Conservation (phyloP, 1,140 invertebrate species). For the Diuraphis noxia region DNA sequence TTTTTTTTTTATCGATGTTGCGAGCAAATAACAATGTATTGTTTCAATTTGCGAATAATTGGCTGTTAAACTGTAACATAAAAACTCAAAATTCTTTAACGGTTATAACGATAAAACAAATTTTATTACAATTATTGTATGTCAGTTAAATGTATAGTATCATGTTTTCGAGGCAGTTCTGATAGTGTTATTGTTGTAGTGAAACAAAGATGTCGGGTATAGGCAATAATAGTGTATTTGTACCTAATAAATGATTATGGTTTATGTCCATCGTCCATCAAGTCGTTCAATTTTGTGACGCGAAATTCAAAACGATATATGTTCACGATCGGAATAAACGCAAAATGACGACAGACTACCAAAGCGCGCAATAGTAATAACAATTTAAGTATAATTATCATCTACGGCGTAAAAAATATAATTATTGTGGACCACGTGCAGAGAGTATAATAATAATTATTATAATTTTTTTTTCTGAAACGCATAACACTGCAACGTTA, state of each 20-base stretch:
- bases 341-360: neutral
- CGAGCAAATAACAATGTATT: neutral
- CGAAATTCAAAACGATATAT: neutral
- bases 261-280: neutral
- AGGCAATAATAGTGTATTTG: neutral
- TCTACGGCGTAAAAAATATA: neutral
- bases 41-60: conserved; percentile 35
- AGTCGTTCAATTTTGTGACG: neutral
- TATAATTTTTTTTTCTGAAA: neutral
- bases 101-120: neutral
- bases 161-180: neutral
- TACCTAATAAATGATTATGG: neutral
- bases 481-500: too few species aligned
- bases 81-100: neutral
- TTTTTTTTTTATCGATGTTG: neutral
- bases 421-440: neutral
- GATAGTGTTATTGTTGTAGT: neutral
- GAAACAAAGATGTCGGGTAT: neutral
- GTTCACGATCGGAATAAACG: neutral
- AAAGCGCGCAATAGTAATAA: neutral
- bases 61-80: conserved; percentile 15
- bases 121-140: neutral
- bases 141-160: neutral
- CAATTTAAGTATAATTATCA: neutral
- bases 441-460: neutral